These are phyloP conservation scores for Trimorus sp. DNA, from an alignment of 2,888 invertebrate species.

Conservation along the genomic window DNA sequence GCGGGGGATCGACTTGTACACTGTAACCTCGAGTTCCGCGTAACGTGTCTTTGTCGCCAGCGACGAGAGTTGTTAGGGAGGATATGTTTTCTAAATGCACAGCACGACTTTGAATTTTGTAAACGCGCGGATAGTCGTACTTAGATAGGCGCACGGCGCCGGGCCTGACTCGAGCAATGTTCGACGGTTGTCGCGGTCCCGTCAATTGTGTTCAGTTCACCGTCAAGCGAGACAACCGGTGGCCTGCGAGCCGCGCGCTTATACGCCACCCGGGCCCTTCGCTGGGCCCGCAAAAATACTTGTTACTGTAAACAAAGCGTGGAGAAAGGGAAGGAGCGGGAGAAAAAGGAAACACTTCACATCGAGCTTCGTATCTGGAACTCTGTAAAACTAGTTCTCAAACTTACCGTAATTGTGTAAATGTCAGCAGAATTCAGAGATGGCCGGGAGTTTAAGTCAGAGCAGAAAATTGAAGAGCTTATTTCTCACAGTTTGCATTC, in stretches of 20 bases:
- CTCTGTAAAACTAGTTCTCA: constrained; percentile 41
- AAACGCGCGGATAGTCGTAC: constrained; percentile 22
- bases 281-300: constrained; percentile 14
- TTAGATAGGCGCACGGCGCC: neutral
- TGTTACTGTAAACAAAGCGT: constrained; percentile 18
- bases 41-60: constrained; percentile 30
- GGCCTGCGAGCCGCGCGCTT: too few species aligned
- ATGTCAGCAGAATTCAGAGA: constrained; percentile 46
- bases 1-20: neutral
- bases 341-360: constrained; percentile 18
- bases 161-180: constrained; percentile 7
- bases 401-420: constrained; percentile 36
- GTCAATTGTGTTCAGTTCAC: constrained; percentile 19
- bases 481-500: constrained; percentile 54
- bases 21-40: constrained; percentile 36
- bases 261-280: neutral
- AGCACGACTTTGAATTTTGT: constrained; percentile 20
- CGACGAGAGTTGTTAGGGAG: constrained; percentile 23
- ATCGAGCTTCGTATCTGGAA: constrained; percentile 52
- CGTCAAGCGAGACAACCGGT: neutral
- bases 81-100: constrained; percentile 32
- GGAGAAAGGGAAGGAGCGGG: neutral
- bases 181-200: constrained; percentile 13
- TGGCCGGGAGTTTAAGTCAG: constrained; percentile 28
- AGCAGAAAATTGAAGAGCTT: constrained; percentile 62